Conservation (phyloP, 2,797 vertebrate species). For the Clarias pachynema region DNA sequence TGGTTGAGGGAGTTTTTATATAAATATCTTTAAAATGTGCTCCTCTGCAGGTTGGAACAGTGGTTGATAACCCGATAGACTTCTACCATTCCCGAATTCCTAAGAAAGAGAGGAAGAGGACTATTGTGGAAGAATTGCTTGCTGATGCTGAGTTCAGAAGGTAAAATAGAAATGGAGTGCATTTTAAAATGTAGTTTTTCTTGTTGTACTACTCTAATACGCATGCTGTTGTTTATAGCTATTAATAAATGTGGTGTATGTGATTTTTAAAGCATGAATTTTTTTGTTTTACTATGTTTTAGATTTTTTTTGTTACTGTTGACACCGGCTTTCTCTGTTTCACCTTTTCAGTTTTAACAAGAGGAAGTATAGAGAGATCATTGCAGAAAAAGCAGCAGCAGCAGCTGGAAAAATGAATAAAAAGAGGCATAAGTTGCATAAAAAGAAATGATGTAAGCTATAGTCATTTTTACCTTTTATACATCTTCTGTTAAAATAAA, state of each 20-base stretch:
- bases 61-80: constrained; percentile 89
- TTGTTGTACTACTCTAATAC: background rate
- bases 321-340: constrained; percentile 1
- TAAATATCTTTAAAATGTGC: constrained; percentile 7
- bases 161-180: constrained; percentile 68
- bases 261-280: background rate
- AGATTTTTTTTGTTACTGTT: background rate
- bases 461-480: background rate
- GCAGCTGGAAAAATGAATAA: constrained; percentile 85
- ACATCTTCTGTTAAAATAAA: background rate
- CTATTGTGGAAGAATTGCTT: constrained; percentile 93
- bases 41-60: constrained; percentile 83
- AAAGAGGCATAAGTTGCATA: constrained; percentile 86
- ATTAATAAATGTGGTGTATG: background rate
- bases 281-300: background rate
- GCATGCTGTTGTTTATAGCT: background rate
- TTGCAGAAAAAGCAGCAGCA: constrained; percentile 85
- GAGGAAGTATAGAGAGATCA: constrained; percentile 88
- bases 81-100: constrained; percentile 94
- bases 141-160: constrained; percentile 93
- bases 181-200: background rate
- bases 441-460: constrained; percentile 65
- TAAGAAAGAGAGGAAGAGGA: constrained; percentile 92
- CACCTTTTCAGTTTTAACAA: constrained; percentile 86
- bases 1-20: background rate